Evolutionary conservation across 2,113 vertebrate genomes (phyloP).

Genomic region (Phylloscopus trochiloides): DNA sequence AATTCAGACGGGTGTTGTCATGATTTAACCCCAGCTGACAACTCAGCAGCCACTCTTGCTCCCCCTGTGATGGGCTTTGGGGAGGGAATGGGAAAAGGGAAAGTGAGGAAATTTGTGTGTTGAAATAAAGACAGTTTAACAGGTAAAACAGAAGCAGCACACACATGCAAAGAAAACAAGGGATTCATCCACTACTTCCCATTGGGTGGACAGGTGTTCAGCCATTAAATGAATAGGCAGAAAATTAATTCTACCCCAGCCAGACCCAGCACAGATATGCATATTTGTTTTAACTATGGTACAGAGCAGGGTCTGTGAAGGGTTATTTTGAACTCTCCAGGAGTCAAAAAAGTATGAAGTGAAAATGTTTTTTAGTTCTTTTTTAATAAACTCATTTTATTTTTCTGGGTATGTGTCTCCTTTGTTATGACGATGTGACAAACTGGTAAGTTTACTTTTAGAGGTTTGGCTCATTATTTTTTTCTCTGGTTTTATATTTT

Average conservation of each 20-base stretch:
- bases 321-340: neutral
- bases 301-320: neutral
- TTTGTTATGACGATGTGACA: neutral
- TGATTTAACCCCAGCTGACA: neutral
- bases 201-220: neutral
- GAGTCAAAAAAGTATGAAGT: neutral
- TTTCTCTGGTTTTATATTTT: neutral
- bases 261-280: neutral
- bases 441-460: neutral
- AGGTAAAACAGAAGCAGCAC: neutral
- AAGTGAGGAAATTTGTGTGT: neutral
- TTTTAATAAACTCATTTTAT: neutral
- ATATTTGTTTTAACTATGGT: neutral
- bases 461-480: neutral
- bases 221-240: neutral
- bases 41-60: accelerated
- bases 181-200: neutral
- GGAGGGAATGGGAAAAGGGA: neutral
- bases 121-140: neutral
- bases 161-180: neutral
- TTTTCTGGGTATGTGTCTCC: accelerated
- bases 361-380: neutral
- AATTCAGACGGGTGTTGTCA: neutral
- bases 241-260: neutral
- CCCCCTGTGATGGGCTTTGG: neutral